Conservation (phyloP, 2,888 invertebrate species). For the Allolobophora icterica region DNA sequence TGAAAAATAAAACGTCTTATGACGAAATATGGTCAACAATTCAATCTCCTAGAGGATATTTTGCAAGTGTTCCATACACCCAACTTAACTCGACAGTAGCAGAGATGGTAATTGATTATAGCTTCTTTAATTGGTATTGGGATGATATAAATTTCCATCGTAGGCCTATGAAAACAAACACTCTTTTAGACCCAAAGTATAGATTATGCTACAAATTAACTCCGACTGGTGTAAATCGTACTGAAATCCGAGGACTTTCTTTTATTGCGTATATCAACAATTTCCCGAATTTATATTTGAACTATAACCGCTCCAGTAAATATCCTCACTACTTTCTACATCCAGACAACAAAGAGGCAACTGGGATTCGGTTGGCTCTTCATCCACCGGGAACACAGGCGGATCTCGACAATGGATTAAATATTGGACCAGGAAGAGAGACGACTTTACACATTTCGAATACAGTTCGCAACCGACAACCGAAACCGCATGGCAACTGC, state of each 20-base stretch:
- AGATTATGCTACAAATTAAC: constrained; percentile 27
- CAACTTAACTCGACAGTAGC: background rate
- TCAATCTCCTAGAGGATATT: background rate
- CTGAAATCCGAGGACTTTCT: background rate
- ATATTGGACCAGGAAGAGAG: constrained; percentile 26
- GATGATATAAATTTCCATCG: no score
- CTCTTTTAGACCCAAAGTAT: background rate
- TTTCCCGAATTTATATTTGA: background rate
- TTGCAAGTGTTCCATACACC: background rate
- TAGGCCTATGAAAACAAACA: no score
- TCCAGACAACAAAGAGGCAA: background rate
- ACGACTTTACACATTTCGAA: background rate
- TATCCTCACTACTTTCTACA: background rate
- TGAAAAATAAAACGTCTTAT: background rate
- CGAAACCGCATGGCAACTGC: constrained; percentile 12
- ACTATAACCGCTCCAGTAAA: background rate
- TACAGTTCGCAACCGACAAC: background rate
- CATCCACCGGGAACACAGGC: background rate
- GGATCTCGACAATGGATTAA: background rate
- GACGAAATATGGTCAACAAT: background rate
- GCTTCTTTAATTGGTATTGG: background rate
- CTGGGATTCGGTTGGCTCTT: background rate
- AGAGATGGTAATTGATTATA: background rate
- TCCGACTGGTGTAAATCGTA: background rate
- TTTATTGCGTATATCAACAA: constrained; percentile 26